Base-by-base conservation (phyloP, 2,113 vertebrate genomes). In the Riparia riparia region DNA sequence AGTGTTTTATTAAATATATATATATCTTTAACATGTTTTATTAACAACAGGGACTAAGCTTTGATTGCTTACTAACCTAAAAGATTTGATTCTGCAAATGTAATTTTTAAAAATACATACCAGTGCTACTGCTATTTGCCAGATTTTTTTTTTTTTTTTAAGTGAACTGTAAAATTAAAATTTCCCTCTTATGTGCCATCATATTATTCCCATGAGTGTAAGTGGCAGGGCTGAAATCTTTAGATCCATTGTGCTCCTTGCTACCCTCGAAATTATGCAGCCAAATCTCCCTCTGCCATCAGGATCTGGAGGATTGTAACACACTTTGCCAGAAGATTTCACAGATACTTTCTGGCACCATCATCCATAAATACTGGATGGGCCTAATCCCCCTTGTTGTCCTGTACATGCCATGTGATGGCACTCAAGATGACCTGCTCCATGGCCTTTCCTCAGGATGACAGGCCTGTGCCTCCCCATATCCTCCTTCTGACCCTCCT, bases 401-500 rank as follows among this genome's bases (percentile, higher is more conserved):
- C 31, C 50, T n/a, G 21, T 8, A 13, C 5, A 5, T 32, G 47
- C 14, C 17, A 3, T 20, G 7, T 24, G 18, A 10, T 25, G 42
- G 19, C 37, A 39, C 28, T 20, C 21, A 57, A 8, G 42, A 50
- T 29, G 26, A 77, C 64, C 34, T 50, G 17, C 17, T 44, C 51
- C 3, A 6, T 21, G 25, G 11, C 25, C 8, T 63, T 54, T 61
- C 16, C 65, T 21, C 42, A 42, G 29, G 4, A 17, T 56, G 58
- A 56, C 17, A 28, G 22, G 12, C 3, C 24, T 41, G 19, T 49
- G 6, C n/a, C 49, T 41, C 29, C 49, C 29, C 20, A 0, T 16
- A 14, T 20, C 15, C 10, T 41, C 16, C 24, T 32, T 42, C 26
- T 0, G 0, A 13, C 12, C 17, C 17, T 44, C 44, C 18, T 5